Conservation (phyloP, 2,888 invertebrate genomes). For the Portevinia maculata region DNA sequence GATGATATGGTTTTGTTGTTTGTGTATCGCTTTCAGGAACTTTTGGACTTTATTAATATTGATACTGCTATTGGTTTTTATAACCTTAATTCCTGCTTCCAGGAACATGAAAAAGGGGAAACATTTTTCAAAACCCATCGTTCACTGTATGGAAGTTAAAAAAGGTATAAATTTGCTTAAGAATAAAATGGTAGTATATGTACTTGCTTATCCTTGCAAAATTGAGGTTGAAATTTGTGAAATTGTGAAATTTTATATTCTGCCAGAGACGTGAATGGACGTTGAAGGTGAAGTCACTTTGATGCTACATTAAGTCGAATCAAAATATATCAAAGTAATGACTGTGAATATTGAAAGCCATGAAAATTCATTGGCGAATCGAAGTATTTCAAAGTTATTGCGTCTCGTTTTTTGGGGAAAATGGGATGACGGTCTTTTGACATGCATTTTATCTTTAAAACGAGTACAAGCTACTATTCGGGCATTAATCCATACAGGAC, state of each 20-base stretch:
- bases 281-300: neutral
- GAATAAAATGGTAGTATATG: too few relatives aligned
- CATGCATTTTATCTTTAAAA: too few relatives aligned
- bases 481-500: too few relatives aligned
- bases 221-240: too few relatives aligned
- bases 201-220: too few relatives aligned
- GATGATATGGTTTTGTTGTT: conserved; percentile 1
- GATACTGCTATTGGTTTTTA: conserved; percentile 30
- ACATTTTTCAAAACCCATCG: neutral
- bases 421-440: too few relatives aligned
- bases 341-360: conserved; percentile 9
- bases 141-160: neutral
- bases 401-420: too few relatives aligned
- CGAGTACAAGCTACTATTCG: too few relatives aligned
- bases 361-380: neutral
- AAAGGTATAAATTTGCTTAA: neutral
- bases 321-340: neutral
- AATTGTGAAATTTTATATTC: too few relatives aligned
- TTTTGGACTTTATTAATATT: conserved; percentile 43
- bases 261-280: neutral
- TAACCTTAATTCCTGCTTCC: conserved; percentile 18
- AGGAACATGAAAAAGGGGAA: neutral
- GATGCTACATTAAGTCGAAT: neutral
- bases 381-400: too few relatives aligned
- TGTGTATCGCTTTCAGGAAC: conserved; percentile 10